A percentile compares a stretch with the other conserved stretches of the same genome.
These are phyloP conservation scores for Orientallactaga sibirica DNA, from an alignment of 2,797 vertebrate genomes.

Conservation along the genomic window DNA sequence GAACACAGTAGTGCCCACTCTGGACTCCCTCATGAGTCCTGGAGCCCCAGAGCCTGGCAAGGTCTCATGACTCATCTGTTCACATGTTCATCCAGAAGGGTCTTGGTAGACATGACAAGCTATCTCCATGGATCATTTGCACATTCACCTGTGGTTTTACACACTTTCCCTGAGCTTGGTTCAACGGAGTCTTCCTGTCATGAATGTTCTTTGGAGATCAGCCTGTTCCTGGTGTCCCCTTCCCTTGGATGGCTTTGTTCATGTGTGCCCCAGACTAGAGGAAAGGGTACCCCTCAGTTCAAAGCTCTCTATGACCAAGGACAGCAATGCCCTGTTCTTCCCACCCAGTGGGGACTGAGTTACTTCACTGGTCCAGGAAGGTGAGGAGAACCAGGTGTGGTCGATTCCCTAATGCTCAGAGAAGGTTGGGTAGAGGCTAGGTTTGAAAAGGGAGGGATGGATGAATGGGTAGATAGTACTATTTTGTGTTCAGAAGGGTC, in stretches of 20 bases:
- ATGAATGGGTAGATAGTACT: background rate
- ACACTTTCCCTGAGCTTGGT: background rate
- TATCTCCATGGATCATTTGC: background rate
- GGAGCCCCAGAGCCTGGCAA: background rate
- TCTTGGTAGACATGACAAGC: background rate
- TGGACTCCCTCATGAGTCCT: background rate
- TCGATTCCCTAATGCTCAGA: background rate
- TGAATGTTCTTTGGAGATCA: background rate
- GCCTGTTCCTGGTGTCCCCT: background rate
- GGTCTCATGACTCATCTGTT: background rate
- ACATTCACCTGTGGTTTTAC: background rate
- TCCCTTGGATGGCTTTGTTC: background rate
- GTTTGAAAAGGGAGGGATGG: conserved; percentile 1
- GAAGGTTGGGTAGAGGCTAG: conserved; percentile 8
- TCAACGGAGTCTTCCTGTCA: background rate
- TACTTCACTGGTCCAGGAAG: background rate
- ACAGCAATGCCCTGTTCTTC: background rate
- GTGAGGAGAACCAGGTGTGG: background rate
- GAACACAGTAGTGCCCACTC: background rate
- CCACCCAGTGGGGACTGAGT: background rate
- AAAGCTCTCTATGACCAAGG: background rate
- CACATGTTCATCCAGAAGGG: background rate
- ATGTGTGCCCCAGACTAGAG: background rate
- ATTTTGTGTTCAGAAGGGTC: background rate
- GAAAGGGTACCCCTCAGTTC: background rate